Base-by-base conservation (phyloP, 2,797 vertebrate species). In the Protonibea diacanthus region DNA sequence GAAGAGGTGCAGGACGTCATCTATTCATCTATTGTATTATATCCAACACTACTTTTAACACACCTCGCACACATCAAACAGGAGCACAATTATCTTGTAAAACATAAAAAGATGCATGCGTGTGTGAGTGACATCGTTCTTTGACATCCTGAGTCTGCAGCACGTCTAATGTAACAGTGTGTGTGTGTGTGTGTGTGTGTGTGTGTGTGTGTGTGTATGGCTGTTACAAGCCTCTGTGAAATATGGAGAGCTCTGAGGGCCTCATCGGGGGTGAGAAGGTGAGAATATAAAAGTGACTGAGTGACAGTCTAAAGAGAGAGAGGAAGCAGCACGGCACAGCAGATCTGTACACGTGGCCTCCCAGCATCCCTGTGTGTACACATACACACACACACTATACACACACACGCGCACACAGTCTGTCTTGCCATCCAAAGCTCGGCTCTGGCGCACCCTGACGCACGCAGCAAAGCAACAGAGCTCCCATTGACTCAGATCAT, bases 331-430 rank as follows among this genome's bases (percentile, higher is more conserved):
- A 49, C 67, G 57, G 23, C 42, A 80, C 27, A 74, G 74, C 73
- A 80, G 75, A 81, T 80, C 66, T 88, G 91, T 86, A 89, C 82
- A 92, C 82, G 85, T 91, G 88, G 92, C 89, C 79, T 69, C 59
- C 25, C 61, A 64, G 76, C 42, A 66, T 83, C 33, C 33, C 33
- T 70, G 53, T 77, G 78, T 61, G 20, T 7, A 56, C 45, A 51
- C 5, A 44, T 5, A 27, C 6, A 64, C 25, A 38, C 65, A 61
- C n/a, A 44, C 51, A n/a, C 48, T 11, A 23, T 27, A 48, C 14
- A 61, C 21, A n/a, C 21, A 52, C 47, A 71, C 58, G 9, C 58
- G 74, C 12, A 53, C 27, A 52, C 8, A 70, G 29, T 51, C 44
- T 29, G 64, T 44, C 71, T 69, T 63, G n/a, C 60, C 60, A 56